Base-by-base conservation (phyloP, 2,888 invertebrate species). In the Noctua fimbriata region DNA sequence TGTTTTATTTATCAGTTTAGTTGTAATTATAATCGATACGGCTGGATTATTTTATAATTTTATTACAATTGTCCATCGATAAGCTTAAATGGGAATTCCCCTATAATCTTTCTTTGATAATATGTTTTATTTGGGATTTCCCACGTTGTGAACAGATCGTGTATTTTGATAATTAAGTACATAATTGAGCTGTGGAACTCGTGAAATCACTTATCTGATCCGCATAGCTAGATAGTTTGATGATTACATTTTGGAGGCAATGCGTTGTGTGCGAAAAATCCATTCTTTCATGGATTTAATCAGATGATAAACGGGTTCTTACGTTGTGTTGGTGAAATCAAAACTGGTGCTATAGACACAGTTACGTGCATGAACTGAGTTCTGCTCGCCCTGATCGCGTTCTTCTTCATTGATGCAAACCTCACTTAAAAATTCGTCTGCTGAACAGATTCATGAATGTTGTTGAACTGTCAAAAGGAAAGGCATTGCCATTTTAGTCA, bases 21-120 rank as follows among this genome's bases (percentile, higher is more conserved):
- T 74, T 28, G 28, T 36, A 36, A 36, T 36, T 18, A 28, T 28
- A 49, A 24, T 41, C 55, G 28, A 78, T 28, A 49, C 1, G 12
- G 9, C 16, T 21, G 18, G 2, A 2, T 36, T 65, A 24, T 58
- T 41, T 24, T 41, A 49, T 58, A 9, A 41, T 32, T 36, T 28
- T 9, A 24, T 77, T 55, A 12, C 10, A 36, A 18, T 44, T 16
- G 18, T 36, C 18, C 12, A 58, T 41, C 3, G 28, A 24, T 63
- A 24, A 7, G 24, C 28, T 18, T 4, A 32, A 41, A 47, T 12
- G 76, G 81, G 74, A 16, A 75, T 69, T 36, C 52, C 81, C 52
- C 52, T 36, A 2, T 47, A 63, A 63, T 67, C 3, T 5, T 74
- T 36, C 1, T 18, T 14, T 10, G 65, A 47, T 47, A n/a, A 16